These are phyloP conservation scores for Rhinolophus ferrumequinum DNA, from an alignment of 2,113 vertebrate species.

Conservation along the genomic window DNA sequence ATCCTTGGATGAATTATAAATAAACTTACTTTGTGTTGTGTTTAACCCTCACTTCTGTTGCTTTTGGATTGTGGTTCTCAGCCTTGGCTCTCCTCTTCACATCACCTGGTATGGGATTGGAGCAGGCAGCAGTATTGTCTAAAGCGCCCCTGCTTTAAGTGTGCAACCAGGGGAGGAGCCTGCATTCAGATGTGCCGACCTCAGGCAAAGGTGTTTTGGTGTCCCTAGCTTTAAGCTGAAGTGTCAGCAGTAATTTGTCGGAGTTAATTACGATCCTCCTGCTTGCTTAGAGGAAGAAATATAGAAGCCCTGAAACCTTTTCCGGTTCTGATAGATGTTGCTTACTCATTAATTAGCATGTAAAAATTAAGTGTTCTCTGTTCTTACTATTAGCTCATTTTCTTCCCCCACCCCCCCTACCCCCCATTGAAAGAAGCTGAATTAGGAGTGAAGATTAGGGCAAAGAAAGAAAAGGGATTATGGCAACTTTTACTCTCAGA, in stretches of 20 bases:
- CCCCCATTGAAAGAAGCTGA: neutral
- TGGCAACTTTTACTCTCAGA: neutral
- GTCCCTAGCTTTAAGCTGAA: neutral
- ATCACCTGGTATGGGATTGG: neutral
- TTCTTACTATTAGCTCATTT: neutral
- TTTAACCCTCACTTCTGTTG: neutral
- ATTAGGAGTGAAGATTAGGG: neutral
- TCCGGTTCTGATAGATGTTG: neutral
- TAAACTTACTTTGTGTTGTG: neutral
- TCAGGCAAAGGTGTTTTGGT: neutral
- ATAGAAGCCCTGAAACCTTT: slow-evolving; percentile 18
- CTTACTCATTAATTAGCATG: slow-evolving; percentile 58
- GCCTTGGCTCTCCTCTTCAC: neutral
- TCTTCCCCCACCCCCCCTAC: neutral
- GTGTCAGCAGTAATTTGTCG: neutral
- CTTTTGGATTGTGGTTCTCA: neutral
- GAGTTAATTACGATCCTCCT: neutral
- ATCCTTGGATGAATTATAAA: neutral
- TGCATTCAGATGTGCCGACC: neutral
- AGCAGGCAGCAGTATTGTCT: neutral
- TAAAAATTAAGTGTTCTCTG: slow-evolving; percentile 60
- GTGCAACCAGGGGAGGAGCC: neutral
- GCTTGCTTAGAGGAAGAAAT: slow-evolving; percentile 64
- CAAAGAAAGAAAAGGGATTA: neutral
- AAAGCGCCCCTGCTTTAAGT: neutral